A percentile compares a stretch with the other conserved stretches of the same genome.
These are phyloP conservation scores for Tridacna crocea DNA, from an alignment of 2,888 invertebrate genomes.

Conservation along the genomic window DNA sequence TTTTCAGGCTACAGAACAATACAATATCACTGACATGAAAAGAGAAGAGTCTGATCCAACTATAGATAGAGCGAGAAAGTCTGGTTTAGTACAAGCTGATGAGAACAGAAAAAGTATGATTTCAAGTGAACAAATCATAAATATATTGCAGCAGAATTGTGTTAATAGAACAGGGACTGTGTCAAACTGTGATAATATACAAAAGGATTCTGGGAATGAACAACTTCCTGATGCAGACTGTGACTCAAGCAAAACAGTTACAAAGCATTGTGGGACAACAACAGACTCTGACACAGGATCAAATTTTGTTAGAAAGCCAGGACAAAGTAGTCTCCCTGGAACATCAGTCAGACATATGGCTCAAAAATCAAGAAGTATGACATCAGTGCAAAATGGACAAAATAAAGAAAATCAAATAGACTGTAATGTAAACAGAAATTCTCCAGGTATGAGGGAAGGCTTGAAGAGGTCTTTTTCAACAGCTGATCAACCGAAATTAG, in stretches of 20 bases:
- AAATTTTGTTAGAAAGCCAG: not conserved
- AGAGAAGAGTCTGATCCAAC: constrained; percentile 64
- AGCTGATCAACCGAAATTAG: constrained; percentile 4
- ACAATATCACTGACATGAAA: constrained; percentile 75
- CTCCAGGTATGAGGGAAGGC: constrained; percentile 8
- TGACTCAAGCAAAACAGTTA: constrained; percentile 7
- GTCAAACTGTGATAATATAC: constrained; percentile 10
- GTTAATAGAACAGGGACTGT: constrained; percentile 3
- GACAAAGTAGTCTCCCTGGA: constrained; percentile 40
- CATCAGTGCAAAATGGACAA: constrained; percentile 4
- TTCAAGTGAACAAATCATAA: constrained; percentile 35
- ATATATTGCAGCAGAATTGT: constrained; percentile 51
- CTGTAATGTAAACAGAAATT: not conserved
- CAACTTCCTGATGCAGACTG: constrained; percentile 14
- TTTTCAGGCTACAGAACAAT: constrained; percentile 70
- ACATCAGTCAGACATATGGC: constrained; percentile 59
- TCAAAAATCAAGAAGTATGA: constrained; percentile 53
- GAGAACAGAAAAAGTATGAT: constrained; percentile 38
- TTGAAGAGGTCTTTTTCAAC: constrained; percentile 8
- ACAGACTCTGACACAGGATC: not conserved
- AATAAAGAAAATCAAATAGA: constrained; percentile 1
- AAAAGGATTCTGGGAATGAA: not conserved
- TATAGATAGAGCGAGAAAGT: constrained; percentile 67
- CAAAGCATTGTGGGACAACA: constrained; percentile 18
- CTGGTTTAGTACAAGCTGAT: constrained; percentile 49